Evolutionary conservation across 2,113 vertebrate species (phyloP).

Genomic region (Nothocercus nigrocapillus): DNA sequence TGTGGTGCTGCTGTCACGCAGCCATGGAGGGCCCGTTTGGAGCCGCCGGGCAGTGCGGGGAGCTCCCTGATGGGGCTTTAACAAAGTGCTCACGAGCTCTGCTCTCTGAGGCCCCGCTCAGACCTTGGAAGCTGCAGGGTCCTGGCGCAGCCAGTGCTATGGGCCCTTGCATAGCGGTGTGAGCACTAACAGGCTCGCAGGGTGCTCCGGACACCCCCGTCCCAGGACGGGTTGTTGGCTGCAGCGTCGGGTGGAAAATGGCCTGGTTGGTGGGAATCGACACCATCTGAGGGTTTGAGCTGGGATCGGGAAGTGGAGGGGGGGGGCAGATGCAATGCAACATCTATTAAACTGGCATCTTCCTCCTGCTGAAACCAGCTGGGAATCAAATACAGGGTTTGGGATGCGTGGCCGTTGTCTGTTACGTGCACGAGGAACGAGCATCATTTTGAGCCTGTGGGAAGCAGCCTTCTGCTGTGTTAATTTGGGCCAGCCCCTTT

Average conservation of each 20-base stretch:
- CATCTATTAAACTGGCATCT: background rate
- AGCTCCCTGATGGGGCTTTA: slow-evolving; percentile 42
- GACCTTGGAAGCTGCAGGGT: slow-evolving; percentile 3
- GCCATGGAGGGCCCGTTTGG: slow-evolving; percentile 46
- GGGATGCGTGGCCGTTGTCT: background rate
- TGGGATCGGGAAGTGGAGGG: rapidly evolving
- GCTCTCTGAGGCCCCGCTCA: background rate
- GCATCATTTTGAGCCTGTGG: background rate
- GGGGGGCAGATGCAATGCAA: background rate
- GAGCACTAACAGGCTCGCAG: rapidly evolving
- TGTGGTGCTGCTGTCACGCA: slow-evolving; percentile 10
- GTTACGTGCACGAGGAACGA: rapidly evolving
- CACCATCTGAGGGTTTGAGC: rapidly evolving
- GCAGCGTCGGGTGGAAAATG: background rate
- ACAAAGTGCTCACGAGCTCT: slow-evolving; percentile 60
- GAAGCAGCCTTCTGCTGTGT: background rate
- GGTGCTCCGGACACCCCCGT: background rate
- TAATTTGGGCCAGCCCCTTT: background rate
- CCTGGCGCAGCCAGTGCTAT: background rate
- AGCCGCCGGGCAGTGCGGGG: slow-evolving; percentile 32
- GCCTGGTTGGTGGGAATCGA: background rate
- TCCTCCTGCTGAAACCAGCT: background rate
- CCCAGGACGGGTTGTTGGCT: rapidly evolving
- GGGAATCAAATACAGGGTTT: background rate
- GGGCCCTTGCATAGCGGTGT: background rate